Evolutionary conservation across 2,888 invertebrate species (phyloP), one percentile per base, ranked within the genome.

Genomic region (Pelosia muscerda): DNA sequence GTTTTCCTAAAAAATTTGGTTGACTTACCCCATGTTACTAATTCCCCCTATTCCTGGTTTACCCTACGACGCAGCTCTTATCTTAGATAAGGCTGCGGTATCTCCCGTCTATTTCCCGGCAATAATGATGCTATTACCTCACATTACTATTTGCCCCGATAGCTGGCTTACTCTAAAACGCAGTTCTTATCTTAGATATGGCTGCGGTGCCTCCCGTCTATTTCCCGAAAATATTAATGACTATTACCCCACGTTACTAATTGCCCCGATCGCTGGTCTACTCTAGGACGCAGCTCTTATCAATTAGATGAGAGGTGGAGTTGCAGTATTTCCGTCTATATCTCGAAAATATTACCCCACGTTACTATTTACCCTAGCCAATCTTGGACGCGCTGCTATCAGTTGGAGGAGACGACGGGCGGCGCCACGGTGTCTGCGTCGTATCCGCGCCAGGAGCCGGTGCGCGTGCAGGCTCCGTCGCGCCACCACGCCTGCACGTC

Each of bases 401-500:
- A 63, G 63, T 63, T 63, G 42, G 49, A 49, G 2, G 49, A 28
- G 49, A 49, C 49, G 23, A 63, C 22, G 10, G 63, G 63, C 22
- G 63, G 54, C 1, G 42, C 13, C 15, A 22, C 57, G 71, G 83
- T 83, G 71, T 88, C 88, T 8, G 82, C 77, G 72, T 84, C 81
- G 19, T 69, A 73, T 60, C 86, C 76, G 66, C 93, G 91, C 94
- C 94, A 94, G 64, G 89, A 89, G 25, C 78, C 88, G 26, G 78
- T 75, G 64, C 96, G 95, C 62, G 97, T 97, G 91, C 98, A 98
- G 19, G 97, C 96, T 42, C 84, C 86, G 66, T 91, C 73, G 75
- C 98, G 96, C 99, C 99, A 99, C 99, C 99, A 99, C 75, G 97
- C 97, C 89, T 98, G 98, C 72, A 98, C 96, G 90, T 99, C 98